Evolutionary conservation across 23 tunicate species (phyloP).

Genomic region (Diplosoma virens): DNA sequence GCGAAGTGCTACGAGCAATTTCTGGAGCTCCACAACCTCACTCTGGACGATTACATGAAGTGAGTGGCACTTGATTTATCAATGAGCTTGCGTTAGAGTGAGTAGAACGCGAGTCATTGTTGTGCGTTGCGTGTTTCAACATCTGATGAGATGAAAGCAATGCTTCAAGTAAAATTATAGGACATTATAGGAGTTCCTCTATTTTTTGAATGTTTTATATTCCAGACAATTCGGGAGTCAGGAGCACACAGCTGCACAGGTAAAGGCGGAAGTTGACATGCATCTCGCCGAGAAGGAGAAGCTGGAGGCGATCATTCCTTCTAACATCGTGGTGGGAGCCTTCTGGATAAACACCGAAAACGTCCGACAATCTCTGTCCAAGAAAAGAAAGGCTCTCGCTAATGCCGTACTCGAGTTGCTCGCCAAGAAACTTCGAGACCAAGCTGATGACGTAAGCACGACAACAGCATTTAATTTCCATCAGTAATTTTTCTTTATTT

Average conservation of each 20-base stretch:
- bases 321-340: slow-evolving; percentile 87
- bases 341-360: slow-evolving; percentile 82
- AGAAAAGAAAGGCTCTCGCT: slow-evolving; percentile 88
- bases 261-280: slow-evolving; percentile 89
- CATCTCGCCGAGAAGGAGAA: slow-evolving; percentile 69
- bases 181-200: no score
- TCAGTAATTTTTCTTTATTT: no score
- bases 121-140: no score
- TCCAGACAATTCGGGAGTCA: slow-evolving; percentile 71
- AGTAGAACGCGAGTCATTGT: no score
- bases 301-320: slow-evolving; percentile 61
- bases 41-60: slow-evolving; percentile 77
- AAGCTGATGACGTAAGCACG: slow-evolving; percentile 69
- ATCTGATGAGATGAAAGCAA: no score
- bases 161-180: no score
- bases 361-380: slow-evolving; percentile 77
- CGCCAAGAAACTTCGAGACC: slow-evolving; percentile 80
- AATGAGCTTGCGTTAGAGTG: no score
- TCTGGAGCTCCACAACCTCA: slow-evolving; percentile 66
- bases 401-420: slow-evolving; percentile 88
- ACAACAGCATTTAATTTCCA: no score
- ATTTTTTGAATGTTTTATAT: neutral
- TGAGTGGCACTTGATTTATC: no score
- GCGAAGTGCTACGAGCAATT: slow-evolving; percentile 73
- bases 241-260: slow-evolving; percentile 91